Base-by-base conservation (phyloP, 1,140 invertebrate species). In the Coptotermes formosanus region DNA sequence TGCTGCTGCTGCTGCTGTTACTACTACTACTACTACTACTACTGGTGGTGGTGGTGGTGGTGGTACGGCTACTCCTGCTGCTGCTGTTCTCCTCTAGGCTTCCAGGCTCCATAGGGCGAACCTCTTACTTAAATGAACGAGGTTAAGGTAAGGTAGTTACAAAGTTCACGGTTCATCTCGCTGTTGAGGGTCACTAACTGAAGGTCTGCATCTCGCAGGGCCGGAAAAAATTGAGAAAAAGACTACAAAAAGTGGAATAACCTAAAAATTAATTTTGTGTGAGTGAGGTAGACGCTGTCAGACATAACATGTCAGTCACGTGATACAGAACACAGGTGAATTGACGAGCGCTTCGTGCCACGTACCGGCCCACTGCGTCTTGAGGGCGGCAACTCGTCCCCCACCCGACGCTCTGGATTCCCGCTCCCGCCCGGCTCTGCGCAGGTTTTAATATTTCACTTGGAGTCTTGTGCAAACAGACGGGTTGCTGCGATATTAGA, bases 381-480 rank as follows among this genome's bases (percentile, higher is more conserved):
- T 52, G 44, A 48, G 83, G n/a, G 14, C n/a, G 43, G 83, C 45
- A 52, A 30, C 48, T 52, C 83, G 48, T 44, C 9, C n/a, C 83
- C 48, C 83, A 44, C 44, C 45, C 45, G 19, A 21, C 43, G 21
- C 43, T 43, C 85, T 30, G 59, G 11, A 16, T 32, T 3, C 43
- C 32, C 14, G 48, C 48, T 55, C 44, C 44, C 32, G 85, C 59
- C 85, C 64, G 64, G 86, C 87, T 86, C 55, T 86, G 87, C 87
- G 87, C 87, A 87, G 86, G 87, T 87, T 87, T 87, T 87, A 87
- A 87, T 87, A 87, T 87, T 87, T 87, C 86, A 87, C 87, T 87
- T 87, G 87, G 85, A 87, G 87, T 86, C 87, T 87, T 87, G 86
- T 69, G 87, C 87, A 87, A 87, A 87, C 87, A 87, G 86, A 82